Percentiles rank a stretch among this genome's conserved stretches.
phyloP scores from a whole-genome alignment of 2,113 vertebrate species.

The Vanacampus margaritifer region DNA sequence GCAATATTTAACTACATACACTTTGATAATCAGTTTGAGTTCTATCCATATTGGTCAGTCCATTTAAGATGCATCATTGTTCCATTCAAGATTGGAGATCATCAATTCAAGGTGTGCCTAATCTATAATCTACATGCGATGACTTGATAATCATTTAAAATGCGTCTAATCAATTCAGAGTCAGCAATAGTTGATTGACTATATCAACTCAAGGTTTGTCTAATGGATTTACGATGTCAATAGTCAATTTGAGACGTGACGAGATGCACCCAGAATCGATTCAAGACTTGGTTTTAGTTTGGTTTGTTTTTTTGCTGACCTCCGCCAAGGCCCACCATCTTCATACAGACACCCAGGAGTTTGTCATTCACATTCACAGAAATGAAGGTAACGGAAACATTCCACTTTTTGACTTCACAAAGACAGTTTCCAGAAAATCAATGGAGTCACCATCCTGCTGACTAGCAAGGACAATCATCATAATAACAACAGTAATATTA shows the following conservation, averaged over 20 bases:
- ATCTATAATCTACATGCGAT: too few relatives aligned
- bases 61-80: not conserved
- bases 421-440: not conserved
- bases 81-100: not conserved
- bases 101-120: too few relatives aligned
- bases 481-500: not conserved
- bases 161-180: too few relatives aligned
- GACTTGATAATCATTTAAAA: too few relatives aligned
- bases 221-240: not conserved
- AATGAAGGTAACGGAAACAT: not conserved
- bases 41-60: not conserved
- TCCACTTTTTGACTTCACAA: not conserved
- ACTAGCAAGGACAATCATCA: not conserved
- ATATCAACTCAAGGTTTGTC: not conserved
- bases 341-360: too few relatives aligned
- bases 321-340: too few relatives aligned
- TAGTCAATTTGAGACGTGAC: not conserved
- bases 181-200: not conserved
- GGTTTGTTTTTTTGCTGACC: not conserved
- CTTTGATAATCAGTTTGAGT: not conserved
- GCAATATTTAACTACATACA: not conserved
- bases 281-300: not conserved
- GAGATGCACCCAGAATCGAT: not conserved
- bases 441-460: not conserved
- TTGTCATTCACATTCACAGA: not conserved